Percentiles rank a stretch among this genome's conserved stretches.
Conservation (phyloP, 2,797 vertebrate genomes). For the Premnoplex brunnescens region DNA sequence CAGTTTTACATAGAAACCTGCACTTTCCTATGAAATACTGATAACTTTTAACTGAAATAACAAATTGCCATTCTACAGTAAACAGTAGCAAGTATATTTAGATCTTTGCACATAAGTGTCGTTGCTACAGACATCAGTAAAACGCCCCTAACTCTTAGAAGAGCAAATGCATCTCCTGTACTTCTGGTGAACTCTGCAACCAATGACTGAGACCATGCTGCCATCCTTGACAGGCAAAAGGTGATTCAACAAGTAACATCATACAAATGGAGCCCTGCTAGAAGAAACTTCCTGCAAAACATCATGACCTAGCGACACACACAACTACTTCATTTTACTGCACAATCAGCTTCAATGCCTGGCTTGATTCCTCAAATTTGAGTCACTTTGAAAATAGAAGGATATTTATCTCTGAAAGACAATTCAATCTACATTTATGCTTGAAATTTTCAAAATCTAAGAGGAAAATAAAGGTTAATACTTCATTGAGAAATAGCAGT, state of each 20-base stretch:
- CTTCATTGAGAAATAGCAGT: neutral
- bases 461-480: neutral
- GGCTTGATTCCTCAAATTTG: neutral
- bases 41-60: neutral
- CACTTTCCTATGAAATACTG: neutral
- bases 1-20: neutral
- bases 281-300: neutral
- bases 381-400: neutral
- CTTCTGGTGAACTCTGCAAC: neutral
- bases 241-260: neutral
- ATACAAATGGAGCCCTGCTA: neutral
- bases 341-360: neutral
- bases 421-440: neutral
- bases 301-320: neutral
- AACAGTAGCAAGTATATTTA: neutral
- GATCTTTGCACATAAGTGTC: neutral
- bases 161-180: rapidly evolving
- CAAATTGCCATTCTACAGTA: neutral
- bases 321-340: neutral
- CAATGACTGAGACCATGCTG: neutral
- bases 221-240: neutral
- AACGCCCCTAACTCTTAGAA: too few relatives aligned
- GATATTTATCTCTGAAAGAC: neutral
- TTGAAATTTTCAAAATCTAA: neutral
- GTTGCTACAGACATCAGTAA: neutral